Base-by-base conservation (phyloP, 2,797 vertebrate genomes). In the Denticeps clupeoides region DNA sequence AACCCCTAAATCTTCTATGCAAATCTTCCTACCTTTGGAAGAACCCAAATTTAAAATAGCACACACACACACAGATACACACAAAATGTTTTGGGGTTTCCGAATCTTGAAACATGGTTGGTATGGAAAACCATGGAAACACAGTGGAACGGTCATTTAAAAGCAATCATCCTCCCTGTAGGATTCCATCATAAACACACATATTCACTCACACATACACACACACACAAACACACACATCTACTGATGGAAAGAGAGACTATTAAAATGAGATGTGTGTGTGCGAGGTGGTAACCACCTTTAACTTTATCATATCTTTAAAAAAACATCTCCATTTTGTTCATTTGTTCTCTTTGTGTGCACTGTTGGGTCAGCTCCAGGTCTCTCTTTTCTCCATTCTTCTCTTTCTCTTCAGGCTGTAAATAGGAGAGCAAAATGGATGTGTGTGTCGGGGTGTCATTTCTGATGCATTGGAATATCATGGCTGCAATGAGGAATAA, bases 241-340 rank as follows among this genome's bases (percentile, higher is more conserved):
- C 25, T 24, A 25, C 4, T 25, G 4, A 25, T 24, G 25, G 2
- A 5, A 24, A 29, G 7, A 31, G 12, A 45, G 25, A 45, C 25
- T 7, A 43, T 33, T 51, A 55, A 55, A 51, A 43, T 35, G 32
- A 58, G 54, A 26, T 13, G 49, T 55, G 3, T 64, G 51, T 62
- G 55, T 21, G 25, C 19, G 46, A n/a, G n/a, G n/a, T n/a, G n/a
- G n/a, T n/a, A n/a, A n/a, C n/a, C n/a, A n/a, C n/a, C n/a, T n/a
- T n/a, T n/a, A n/a, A n/a, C n/a, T n/a, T n/a, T n/a, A n/a, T n/a
- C n/a, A n/a, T n/a, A n/a, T n/a, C n/a, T n/a, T n/a, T n/a, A n/a
- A n/a, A n/a, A n/a, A n/a, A n/a, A n/a, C n/a, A n/a, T n/a, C n/a
- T n/a, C n/a, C n/a, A n/a, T n/a, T n/a, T n/a, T n/a, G n/a, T n/a